Evolutionary conservation across 1,140 invertebrate species (phyloP).

Genomic region (Drosophila willistoni): DNA sequence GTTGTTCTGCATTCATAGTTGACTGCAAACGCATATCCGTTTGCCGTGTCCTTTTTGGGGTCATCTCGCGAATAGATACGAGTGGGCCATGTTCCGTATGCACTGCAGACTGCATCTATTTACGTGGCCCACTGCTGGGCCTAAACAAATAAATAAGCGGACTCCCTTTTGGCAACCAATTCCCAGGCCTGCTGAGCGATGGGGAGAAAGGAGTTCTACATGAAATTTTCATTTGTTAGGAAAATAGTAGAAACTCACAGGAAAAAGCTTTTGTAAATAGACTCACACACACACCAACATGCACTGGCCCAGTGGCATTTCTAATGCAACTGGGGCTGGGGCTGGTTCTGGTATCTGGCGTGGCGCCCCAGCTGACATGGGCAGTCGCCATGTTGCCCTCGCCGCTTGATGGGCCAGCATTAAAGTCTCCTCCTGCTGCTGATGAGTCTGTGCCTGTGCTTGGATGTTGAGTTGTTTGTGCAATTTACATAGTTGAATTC

Average conservation of each 20-base stretch:
- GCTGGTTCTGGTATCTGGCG: slow-evolving; percentile 44
- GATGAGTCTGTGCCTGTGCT: not conserved
- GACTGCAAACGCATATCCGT: slow-evolving; percentile 74
- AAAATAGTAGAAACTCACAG: slow-evolving; percentile 58
- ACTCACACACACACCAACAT: slow-evolving; percentile 20
- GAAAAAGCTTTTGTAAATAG: slow-evolving; percentile 58
- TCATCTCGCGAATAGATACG: slow-evolving; percentile 27
- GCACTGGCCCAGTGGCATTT: slow-evolving; percentile 29
- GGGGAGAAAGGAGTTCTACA: slow-evolving; percentile 42
- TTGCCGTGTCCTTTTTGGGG: slow-evolving; percentile 56
- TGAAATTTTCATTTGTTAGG: slow-evolving; percentile 81
- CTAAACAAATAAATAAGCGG: slow-evolving; percentile 79
- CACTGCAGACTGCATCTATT: slow-evolving; percentile 17
- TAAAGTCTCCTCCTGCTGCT: slow-evolving; percentile 36
- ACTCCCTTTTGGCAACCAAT: slow-evolving; percentile 75
- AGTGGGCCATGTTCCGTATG: slow-evolving; percentile 1
- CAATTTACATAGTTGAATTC: slow-evolving; percentile 60
- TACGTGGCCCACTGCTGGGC: slow-evolving; percentile 70
- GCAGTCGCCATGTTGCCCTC: slow-evolving; percentile 61
- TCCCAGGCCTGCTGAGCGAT: slow-evolving; percentile 37
- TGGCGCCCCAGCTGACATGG: slow-evolving; percentile 57
- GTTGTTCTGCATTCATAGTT: slow-evolving; percentile 62
- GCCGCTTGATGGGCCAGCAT: slow-evolving; percentile 15
- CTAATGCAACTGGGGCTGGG: slow-evolving; percentile 31
- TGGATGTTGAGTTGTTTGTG: slow-evolving; percentile 16